A percentile compares a stretch with the other conserved stretches of the same genome.
Evolutionary conservation across 1,140 invertebrate species (phyloP).

Genomic region (Lithobius niger): DNA sequence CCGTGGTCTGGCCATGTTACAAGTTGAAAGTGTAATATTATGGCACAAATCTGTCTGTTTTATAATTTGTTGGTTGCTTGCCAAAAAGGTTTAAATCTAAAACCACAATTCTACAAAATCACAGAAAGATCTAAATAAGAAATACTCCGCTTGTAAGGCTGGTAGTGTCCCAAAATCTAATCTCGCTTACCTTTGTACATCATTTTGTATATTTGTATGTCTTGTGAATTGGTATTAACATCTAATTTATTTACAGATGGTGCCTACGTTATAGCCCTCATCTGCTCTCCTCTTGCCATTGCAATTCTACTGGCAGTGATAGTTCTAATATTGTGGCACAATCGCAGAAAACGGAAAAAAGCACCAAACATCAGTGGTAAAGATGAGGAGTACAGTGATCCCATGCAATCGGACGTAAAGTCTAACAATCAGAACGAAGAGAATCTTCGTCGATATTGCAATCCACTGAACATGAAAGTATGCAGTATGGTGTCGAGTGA

Average conservation of each 20-base stretch:
- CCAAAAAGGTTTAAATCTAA: too few relatives aligned
- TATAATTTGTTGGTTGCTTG: too few relatives aligned
- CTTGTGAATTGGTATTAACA: too few relatives aligned
- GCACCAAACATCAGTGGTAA: background rate
- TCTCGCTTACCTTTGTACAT: too few relatives aligned
- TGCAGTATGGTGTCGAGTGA: conserved; percentile 14
- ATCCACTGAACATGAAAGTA: conserved; percentile 24
- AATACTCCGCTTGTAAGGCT: too few relatives aligned
- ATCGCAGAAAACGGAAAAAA: conserved; percentile 13
- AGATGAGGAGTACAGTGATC: conserved; percentile 4
- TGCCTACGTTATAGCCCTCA: background rate
- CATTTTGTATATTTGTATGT: too few relatives aligned
- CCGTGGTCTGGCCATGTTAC: too few relatives aligned
- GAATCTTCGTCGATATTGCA: conserved; percentile 49
- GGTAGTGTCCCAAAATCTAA: too few relatives aligned
- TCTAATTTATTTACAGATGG: background rate
- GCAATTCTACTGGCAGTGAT: conserved; percentile 24
- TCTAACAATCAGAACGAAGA: conserved; percentile 84
- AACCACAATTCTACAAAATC: too few relatives aligned
- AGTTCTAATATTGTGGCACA: conserved; percentile 31
- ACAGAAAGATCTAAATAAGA: too few relatives aligned
- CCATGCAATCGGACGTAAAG: conserved; percentile 41
- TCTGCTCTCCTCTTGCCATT: background rate
- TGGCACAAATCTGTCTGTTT: too few relatives aligned
- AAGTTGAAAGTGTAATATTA: too few relatives aligned